Conservation (phyloP, 2,113 vertebrate species). For the Aix galericulata region DNA sequence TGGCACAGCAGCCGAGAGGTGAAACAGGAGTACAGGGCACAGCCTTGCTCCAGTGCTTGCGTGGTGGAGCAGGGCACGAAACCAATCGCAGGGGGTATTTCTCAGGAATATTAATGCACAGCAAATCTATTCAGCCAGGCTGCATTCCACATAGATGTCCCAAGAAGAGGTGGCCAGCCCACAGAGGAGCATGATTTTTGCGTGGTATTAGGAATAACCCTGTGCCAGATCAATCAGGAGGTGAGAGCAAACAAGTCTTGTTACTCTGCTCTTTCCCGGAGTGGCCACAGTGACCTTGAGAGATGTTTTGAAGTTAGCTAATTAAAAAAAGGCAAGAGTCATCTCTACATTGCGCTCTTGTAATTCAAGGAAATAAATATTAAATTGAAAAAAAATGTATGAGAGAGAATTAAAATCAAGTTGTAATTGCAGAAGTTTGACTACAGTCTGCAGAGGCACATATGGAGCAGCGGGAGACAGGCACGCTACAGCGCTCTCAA, state of each 20-base stretch:
- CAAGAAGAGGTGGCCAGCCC: rapidly evolving
- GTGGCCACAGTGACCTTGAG: rapidly evolving
- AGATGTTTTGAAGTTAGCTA: not conserved
- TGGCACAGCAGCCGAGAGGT: not conserved
- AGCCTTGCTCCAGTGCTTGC: rapidly evolving
- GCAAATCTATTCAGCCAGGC: not conserved
- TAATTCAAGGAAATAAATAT: not conserved
- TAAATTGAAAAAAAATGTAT: not conserved
- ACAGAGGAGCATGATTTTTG: not conserved
- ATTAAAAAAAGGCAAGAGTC: not conserved
- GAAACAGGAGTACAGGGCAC: not conserved
- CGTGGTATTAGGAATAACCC: not conserved
- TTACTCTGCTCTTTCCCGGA: not conserved
- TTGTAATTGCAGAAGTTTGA: not conserved
- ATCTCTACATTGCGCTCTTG: not conserved
- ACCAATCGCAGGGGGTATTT: not conserved
- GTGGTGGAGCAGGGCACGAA: not conserved
- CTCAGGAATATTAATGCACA: not conserved
- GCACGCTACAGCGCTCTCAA: not conserved
- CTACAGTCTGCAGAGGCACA: rapidly evolving
- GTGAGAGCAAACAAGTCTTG: not conserved
- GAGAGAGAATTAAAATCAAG: not conserved
- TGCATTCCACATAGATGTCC: too few species aligned
- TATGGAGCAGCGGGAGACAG: not conserved
- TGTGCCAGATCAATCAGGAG: not conserved